Base-by-base conservation (phyloP, 2,888 invertebrate genomes). In the Cryptocephalus primarius region DNA sequence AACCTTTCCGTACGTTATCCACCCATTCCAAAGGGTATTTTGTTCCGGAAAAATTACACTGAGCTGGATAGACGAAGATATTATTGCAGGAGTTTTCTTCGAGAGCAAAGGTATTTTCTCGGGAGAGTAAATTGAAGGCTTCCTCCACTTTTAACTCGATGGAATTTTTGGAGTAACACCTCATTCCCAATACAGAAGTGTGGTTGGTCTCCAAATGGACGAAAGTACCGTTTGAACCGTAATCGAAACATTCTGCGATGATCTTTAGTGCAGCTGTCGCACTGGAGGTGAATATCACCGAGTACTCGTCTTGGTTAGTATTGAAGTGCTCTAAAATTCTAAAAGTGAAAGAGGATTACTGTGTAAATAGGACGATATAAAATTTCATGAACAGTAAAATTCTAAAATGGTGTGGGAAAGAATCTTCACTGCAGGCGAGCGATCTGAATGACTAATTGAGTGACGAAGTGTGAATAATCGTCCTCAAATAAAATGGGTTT, bases 21-120 rank as follows among this genome's bases (percentile, higher is more conserved):
- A 91, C 80, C 79, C 88, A 83, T 3, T 75, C 63, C 38, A 93
- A 66, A 0, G 92, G 90, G 70, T 91, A 90, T 68, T 95, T 95
- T 44, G 76, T 79, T 1, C 97, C 97, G 60, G 88, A 90, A 65
- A 94, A 97, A 69, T 97, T 97, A 63, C 91, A 93, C 67, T 94
- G 89, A 0, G 92, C 95, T 1, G 96, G 88, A 66, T 85, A 91
- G 0, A 80, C 88, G 60, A 96, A 80, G 36, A 97, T 73, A 22
- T 22, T 22, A 6, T 22, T 22, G 22, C 22, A 22, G 0, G 79
- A 80, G 56, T 76, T 76, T 8, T 43, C 51, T 14, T 49, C 43
- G n/a, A 6, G 36, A 8, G 44, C 51, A 11, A n/a, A 9, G 22
- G 22, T 11, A 34, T 33, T 22, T 40, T 46, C 10, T 39, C 39